These are phyloP conservation scores for Motacilla tschutschensis DNA, from an alignment of 2,113 vertebrate genomes.

Conservation along the genomic window DNA sequence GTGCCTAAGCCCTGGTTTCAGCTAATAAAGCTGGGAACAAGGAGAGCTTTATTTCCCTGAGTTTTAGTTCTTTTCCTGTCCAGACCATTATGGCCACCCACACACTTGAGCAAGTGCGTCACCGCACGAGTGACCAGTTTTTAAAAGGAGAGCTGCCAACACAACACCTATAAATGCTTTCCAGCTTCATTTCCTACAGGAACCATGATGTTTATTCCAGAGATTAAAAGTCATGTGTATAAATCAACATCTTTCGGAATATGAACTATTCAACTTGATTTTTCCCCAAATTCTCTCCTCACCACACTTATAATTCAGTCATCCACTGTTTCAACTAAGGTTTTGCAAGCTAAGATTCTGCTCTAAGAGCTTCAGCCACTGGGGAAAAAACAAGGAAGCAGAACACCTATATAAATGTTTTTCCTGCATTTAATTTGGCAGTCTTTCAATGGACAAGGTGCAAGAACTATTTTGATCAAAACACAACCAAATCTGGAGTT, in stretches of 20 bases:
- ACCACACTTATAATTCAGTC: fast-evolving
- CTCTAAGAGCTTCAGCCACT: not conserved
- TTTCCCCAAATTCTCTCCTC: not conserved
- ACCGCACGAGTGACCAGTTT: not conserved
- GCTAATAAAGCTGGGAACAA: not conserved
- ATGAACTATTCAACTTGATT: not conserved
- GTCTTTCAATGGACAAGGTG: not conserved
- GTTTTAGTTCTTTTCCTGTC: not conserved
- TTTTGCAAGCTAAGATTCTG: not conserved
- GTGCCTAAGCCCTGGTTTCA: not conserved
- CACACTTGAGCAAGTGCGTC: not conserved
- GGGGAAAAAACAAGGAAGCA: not conserved
- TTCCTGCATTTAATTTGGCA: not conserved
- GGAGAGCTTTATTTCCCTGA: slow-evolving; percentile 8
- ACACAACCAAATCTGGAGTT: not conserved
- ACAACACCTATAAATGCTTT: not conserved
- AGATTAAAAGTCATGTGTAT: not conserved
- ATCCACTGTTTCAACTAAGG: not conserved
- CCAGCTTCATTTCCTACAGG: not conserved
- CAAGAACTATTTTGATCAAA: not conserved
- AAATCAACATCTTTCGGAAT: not conserved
- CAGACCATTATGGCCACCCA: not conserved
- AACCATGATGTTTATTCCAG: not conserved
- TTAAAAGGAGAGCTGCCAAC: not conserved
- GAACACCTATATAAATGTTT: not conserved